Percentiles rank a stretch among this genome's conserved stretches.
These are phyloP conservation scores for Elmis aenea DNA, from an alignment of 2,888 invertebrate species.

Conservation along the genomic window DNA sequence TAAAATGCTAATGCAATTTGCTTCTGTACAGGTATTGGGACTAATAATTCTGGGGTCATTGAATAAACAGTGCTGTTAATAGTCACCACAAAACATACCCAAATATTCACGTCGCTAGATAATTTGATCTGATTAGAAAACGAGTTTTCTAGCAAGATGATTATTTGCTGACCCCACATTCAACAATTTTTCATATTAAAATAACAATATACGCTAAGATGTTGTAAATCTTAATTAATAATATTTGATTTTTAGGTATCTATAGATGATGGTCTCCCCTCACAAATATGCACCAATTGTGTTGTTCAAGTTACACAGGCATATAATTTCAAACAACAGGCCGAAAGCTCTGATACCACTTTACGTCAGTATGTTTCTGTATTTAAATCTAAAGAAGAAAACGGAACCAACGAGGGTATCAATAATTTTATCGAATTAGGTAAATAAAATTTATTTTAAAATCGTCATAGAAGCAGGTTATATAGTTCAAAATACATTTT, in stretches of 20 bases:
- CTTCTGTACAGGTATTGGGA: conserved; percentile 33
- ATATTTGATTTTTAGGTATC: conserved; percentile 14
- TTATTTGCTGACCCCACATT: no score
- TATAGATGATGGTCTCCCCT: conserved; percentile 22
- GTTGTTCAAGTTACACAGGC: conserved; percentile 20
- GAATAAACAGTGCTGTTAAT: no score
- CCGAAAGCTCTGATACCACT: conserved; percentile 20
- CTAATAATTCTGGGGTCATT: no score
- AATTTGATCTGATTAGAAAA: no score
- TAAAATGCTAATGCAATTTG: conserved; percentile 32
- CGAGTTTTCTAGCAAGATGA: no score
- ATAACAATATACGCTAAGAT: no score
- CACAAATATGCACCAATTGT: conserved; percentile 24
- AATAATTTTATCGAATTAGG: neutral
- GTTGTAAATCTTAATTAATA: conserved; percentile 2
- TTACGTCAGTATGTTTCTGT: conserved; percentile 15
- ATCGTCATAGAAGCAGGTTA: no score
- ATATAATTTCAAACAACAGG: conserved; percentile 24
- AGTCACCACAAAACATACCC: no score
- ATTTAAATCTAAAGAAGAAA: conserved; percentile 8
- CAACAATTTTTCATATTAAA: no score
- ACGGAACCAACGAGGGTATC: conserved; percentile 1
- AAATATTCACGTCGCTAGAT: no score
- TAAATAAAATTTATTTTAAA: no score
- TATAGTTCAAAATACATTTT: no score